phyloP scores from a whole-genome alignment of 2,888 invertebrate species.

The Cryptocheilus praepositus region DNA sequence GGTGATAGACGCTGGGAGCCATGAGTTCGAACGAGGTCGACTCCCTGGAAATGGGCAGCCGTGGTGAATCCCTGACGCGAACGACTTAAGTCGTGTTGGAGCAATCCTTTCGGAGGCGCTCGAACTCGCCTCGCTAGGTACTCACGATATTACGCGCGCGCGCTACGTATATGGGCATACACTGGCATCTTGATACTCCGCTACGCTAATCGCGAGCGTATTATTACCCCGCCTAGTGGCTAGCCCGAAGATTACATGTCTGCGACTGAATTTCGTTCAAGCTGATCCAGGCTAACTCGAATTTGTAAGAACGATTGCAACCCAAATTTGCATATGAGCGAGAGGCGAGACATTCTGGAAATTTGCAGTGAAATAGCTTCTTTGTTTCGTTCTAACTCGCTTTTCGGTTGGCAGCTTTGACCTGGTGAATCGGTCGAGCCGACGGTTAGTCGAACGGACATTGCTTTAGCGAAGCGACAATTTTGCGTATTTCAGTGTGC shows the following conservation, averaged over 20 bases:
- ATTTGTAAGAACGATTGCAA: conserved; percentile 50
- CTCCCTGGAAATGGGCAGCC: too few species aligned
- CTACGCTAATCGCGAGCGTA: conserved; percentile 67
- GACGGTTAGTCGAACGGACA: too few species aligned
- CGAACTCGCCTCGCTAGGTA: conserved; percentile 7
- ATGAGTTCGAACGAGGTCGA: too few species aligned
- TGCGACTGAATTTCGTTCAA: conserved; percentile 53
- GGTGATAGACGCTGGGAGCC: too few species aligned
- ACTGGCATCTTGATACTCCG: conserved; percentile 57
- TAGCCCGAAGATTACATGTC: conserved; percentile 74
- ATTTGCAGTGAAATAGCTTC: not conserved
- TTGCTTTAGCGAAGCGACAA: too few species aligned
- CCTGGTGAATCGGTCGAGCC: too few species aligned
- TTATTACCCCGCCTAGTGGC: conserved; percentile 75
- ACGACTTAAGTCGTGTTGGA: not conserved
- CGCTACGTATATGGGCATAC: conserved; percentile 5
- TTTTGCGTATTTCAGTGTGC: too few species aligned
- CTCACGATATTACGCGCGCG: conserved; percentile 5
- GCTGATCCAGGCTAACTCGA: conserved; percentile 45
- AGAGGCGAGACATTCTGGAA: conserved; percentile 3
- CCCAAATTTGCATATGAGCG: conserved; percentile 48
- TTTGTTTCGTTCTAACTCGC: not conserved
- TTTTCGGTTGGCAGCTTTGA: too few species aligned
- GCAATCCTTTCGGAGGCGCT: not conserved
- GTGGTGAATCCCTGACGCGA: too few species aligned